Conservation (phyloP, 2,888 invertebrate species). For the Ctenicera cuprea region DNA sequence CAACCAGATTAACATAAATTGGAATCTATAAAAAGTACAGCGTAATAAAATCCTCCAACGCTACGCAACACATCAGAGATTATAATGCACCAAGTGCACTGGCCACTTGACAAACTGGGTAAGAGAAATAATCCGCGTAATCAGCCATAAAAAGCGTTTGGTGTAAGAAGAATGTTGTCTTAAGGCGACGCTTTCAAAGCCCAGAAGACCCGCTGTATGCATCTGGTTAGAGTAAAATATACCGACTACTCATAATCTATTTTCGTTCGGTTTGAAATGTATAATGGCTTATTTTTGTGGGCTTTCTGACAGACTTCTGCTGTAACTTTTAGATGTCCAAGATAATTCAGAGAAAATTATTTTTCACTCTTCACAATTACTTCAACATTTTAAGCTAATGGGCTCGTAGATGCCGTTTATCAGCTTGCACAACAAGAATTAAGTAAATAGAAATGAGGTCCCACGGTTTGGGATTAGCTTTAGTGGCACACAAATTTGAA, state of each 20-base stretch:
- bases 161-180: constrained; percentile 9
- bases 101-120: constrained; percentile 24
- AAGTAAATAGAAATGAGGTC: no score
- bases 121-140: constrained; percentile 5
- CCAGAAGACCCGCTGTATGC: constrained; percentile 53
- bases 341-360: background rate
- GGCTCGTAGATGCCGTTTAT: no score
- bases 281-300: constrained; percentile 55
- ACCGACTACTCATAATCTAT: constrained; percentile 55
- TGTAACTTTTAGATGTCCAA: background rate
- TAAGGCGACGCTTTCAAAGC: constrained; percentile 18
- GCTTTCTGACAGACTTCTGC: constrained; percentile 25
- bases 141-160: constrained; percentile 13
- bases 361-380: background rate
- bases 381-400: background rate
- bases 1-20: background rate
- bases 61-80: constrained; percentile 12
- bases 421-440: background rate
- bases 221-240: constrained; percentile 56
- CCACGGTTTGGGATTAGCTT: no score
- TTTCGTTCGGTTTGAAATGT: constrained; percentile 54
- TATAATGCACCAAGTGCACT: constrained; percentile 11
- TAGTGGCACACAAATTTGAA: no score
- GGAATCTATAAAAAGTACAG: background rate
- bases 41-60: constrained; percentile 14